These are phyloP conservation scores for Cotesia vestalis DNA, from an alignment of 1,140 invertebrate species.

Conservation along the genomic window DNA sequence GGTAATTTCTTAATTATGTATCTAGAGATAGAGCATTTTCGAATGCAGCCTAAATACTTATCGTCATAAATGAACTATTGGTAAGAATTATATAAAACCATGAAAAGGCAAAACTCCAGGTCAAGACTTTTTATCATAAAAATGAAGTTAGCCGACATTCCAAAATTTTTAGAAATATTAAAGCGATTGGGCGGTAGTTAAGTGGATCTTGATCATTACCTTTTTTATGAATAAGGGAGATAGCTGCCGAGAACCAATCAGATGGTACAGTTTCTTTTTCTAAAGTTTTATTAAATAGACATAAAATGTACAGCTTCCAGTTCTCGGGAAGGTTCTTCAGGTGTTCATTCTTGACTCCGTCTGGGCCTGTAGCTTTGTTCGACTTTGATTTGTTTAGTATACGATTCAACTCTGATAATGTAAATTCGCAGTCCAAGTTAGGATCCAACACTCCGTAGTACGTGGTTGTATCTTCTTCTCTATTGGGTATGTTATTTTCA, in stretches of 20 bases:
- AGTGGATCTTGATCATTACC: slow-evolving; percentile 36
- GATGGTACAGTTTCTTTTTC: background rate
- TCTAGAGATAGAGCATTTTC: too few relatives aligned
- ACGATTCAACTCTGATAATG: background rate
- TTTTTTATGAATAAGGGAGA: slow-evolving; percentile 39
- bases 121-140: too few relatives aligned
- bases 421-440: slow-evolving; percentile 22
- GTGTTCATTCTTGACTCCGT: slow-evolving; percentile 36
- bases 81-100: too few relatives aligned
- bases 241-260: slow-evolving; percentile 17
- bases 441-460: slow-evolving; percentile 8
- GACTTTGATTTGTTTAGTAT: background rate
- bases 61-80: too few relatives aligned
- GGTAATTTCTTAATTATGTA: too few relatives aligned
- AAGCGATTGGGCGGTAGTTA: slow-evolving; percentile 45
- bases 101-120: too few relatives aligned
- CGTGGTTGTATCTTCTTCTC: background rate
- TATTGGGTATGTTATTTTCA: background rate
- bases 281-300: slow-evolving; percentile 30
- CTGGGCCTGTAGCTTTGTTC: slow-evolving; percentile 36
- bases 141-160: slow-evolving; percentile 30
- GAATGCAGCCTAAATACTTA: too few relatives aligned
- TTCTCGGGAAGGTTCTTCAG: slow-evolving; percentile 21
- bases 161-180: slow-evolving; percentile 37
- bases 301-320: slow-evolving; percentile 1